Conservation (phyloP, 92 coral and sea anemone species). For the Chrysogorgia sp. region DNA sequence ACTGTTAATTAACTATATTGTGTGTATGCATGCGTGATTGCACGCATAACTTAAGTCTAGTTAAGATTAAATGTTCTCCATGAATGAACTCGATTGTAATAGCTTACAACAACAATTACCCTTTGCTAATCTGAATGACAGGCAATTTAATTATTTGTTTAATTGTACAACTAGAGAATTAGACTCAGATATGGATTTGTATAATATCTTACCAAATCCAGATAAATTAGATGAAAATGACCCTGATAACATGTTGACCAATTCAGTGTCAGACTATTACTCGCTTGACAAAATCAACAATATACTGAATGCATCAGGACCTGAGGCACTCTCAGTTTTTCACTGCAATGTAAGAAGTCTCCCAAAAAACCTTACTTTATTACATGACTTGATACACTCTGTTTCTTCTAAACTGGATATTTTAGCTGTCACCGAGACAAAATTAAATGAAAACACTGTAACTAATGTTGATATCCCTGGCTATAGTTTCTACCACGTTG, state of each 20-base stretch:
- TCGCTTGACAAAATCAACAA: constrained; percentile 17
- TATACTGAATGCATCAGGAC: constrained; percentile 6
- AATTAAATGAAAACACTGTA: constrained; percentile 38
- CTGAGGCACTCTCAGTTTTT: constrained; percentile 18
- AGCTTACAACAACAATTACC: no score
- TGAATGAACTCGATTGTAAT: no score
- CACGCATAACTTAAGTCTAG: no score
- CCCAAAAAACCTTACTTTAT: constrained; percentile 38
- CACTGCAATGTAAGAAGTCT: constrained; percentile 64
- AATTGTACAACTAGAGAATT: no score
- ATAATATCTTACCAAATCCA: constrained; percentile 47
- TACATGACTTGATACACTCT: constrained; percentile 16
- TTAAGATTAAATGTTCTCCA: no score
- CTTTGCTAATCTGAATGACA: no score
- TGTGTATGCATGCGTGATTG: no score
- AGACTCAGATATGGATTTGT: constrained; percentile 27
- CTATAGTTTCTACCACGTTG: constrained; percentile 45
- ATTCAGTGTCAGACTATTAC: constrained; percentile 39
- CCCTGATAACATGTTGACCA: constrained; percentile 45
- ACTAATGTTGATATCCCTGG: constrained; percentile 38
- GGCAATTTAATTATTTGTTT: no score
- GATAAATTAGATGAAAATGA: constrained; percentile 51
- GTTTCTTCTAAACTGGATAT: constrained; percentile 43
- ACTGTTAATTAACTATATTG: neutral
- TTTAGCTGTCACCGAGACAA: constrained; percentile 56